Percentiles rank a stretch among this genome's conserved stretches.
Evolutionary conservation across 2,797 vertebrate genomes (phyloP).

Genomic region (Crax fasciolata): DNA sequence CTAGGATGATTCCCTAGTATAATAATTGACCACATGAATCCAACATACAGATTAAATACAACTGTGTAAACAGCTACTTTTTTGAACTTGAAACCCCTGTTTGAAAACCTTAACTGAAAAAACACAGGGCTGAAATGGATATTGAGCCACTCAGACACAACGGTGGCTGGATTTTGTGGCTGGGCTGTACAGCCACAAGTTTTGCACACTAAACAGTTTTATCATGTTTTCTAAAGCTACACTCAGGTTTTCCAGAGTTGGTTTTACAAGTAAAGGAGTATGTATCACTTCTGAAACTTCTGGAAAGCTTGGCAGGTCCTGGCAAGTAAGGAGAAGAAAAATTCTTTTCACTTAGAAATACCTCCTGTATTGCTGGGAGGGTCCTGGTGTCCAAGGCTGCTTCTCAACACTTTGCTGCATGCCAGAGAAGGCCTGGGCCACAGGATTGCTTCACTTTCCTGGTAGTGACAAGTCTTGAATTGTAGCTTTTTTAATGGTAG

Average conservation of each 20-base stretch:
- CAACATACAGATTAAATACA: not conserved
- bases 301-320: not conserved
- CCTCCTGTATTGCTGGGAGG: not conserved
- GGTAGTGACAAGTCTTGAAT: not conserved
- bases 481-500: not conserved
- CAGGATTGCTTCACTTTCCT: not conserved
- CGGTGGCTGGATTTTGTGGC: not conserved
- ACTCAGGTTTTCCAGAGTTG: not conserved
- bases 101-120: not conserved
- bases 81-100: not conserved
- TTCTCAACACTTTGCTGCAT: not conserved
- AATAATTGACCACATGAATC: not conserved
- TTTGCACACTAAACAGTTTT: not conserved
- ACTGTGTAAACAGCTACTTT: not conserved
- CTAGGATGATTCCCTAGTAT: not conserved
- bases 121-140: not conserved
- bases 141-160: not conserved
- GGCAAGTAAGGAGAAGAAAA: not conserved
- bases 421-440: not conserved
- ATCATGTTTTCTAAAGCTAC: not conserved
- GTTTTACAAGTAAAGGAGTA: not conserved
- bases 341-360: not conserved
- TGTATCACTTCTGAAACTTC: not conserved
- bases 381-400: not conserved
- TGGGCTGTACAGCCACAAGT: not conserved